Base-by-base conservation (phyloP, 1,140 invertebrate genomes). In the Pseudomyrmex gracilis region DNA sequence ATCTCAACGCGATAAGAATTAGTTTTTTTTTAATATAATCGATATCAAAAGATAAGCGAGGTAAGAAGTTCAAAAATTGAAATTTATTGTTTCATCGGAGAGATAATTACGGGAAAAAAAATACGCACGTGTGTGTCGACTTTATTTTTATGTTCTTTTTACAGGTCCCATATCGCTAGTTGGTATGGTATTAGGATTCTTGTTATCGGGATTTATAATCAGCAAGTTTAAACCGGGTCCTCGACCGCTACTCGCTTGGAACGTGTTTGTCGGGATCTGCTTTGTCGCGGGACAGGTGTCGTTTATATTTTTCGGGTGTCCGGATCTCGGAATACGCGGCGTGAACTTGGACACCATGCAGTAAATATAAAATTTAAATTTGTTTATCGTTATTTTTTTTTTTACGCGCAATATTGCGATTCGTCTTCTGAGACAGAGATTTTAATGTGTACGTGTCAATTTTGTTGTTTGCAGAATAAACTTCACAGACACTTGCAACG, bases 191-290 rank as follows among this genome's bases (percentile, higher is more conserved):
- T 83, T 95, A 22, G 96, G 96, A n/a, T 95, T 97, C 51, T 87
- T 97, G 24, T 67, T 95, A 0, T 96, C 96, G 1, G 96, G 96
- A 13, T 88, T 95, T 15, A 78, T 96, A 0, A 96, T 97, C 20
- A 95, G 95, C 12, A 96, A 95, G 89, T 96, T 95, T 61, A 95
- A 96, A 83, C 96, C 96, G 0, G 88, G 93, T 15, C 95, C 96
- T 0, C 93, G 95, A 73, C 95, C 94, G 60, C 92, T 97, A 0
- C 93, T 96, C 0, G 93, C 94, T 60, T 97, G 96, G 96, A 97
- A 97, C 89, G 95, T 96, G 0, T 71, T 96, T 2, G 95, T 96
- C 45, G 96, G 96, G 1, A 76, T 95, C 9, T 88, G 95, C 12
- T 96, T 94, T 63, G 93, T 96, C 9, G 24, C 93, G 7, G 95